phyloP scores from a whole-genome alignment of 2,113 vertebrate genomes.

The Cheirogaleus medius region DNA sequence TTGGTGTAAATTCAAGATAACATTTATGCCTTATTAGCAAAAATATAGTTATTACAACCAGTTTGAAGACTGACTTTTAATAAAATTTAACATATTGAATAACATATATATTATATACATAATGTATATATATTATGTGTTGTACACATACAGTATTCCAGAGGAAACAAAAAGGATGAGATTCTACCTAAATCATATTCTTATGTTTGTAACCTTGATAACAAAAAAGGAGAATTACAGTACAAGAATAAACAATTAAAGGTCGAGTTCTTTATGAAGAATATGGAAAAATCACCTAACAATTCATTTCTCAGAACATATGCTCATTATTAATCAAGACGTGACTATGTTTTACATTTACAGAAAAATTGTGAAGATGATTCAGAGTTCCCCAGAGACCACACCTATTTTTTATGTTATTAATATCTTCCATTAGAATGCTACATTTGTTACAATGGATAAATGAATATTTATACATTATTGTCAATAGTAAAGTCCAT shows the following conservation, averaged over 20 bases:
- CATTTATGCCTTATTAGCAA: neutral
- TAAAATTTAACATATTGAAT: too few relatives aligned
- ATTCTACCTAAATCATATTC: neutral
- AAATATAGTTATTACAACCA: neutral
- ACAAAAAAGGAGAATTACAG: neutral
- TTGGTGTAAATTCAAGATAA: neutral
- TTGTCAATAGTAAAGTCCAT: neutral
- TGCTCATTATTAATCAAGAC: neutral
- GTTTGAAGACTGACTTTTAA: too few relatives aligned
- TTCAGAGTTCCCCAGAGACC: neutral
- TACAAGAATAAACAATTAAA: neutral
- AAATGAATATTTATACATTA: neutral
- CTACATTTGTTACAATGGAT: neutral
- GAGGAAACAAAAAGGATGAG: neutral
- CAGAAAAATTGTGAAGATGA: neutral
- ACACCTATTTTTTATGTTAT: neutral
- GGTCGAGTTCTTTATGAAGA: neutral
- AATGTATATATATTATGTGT: too few relatives aligned
- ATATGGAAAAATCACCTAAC: neutral
- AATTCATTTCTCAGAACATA: neutral
- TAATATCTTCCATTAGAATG: neutral
- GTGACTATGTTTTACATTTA: neutral
- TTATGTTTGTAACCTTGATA: neutral
- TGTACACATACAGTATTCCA: neutral
- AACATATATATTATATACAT: too few relatives aligned